Evolutionary conservation across 92 coral and sea anemone genomes (phyloP).

Genomic region (Bergia puertoricense): DNA sequence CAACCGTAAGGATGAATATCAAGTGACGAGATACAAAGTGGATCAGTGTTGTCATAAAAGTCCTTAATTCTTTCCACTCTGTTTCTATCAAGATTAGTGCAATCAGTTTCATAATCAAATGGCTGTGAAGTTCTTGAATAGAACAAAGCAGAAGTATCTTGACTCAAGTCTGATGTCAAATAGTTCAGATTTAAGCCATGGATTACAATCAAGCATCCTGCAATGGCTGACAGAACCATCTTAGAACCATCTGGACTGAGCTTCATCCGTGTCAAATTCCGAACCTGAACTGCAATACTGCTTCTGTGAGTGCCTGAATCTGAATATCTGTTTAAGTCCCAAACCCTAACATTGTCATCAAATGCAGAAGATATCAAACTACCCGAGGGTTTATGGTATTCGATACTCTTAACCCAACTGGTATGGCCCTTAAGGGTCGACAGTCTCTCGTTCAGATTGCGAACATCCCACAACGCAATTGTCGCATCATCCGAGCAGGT

Average conservation of each 20-base stretch:
- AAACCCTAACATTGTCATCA: constrained; percentile 87
- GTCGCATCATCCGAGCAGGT: constrained; percentile 94
- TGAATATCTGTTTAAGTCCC: constrained; percentile 81
- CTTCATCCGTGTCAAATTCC: constrained; percentile 85
- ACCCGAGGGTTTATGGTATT: constrained; percentile 66
- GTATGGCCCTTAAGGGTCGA: constrained; percentile 77
- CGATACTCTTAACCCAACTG: constrained; percentile 93
- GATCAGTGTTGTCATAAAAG: constrained; percentile 71
- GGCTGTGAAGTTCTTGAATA: constrained; percentile 28
- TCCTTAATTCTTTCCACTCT: constrained; percentile 70
- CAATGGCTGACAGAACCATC: constrained; percentile 79
- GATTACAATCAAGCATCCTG: constrained; percentile 72
- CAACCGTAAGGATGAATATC: constrained; percentile 95
- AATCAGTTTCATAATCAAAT: not conserved
- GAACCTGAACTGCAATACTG: constrained; percentile 47
- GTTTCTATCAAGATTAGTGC: constrained; percentile 60
- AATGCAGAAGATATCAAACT: constrained; percentile 86
- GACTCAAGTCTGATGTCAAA: constrained; percentile 56
- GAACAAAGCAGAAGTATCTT: constrained; percentile 56
- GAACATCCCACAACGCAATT: constrained; percentile 90
- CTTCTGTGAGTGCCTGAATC: constrained; percentile 50
- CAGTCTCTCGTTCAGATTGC: constrained; percentile 71
- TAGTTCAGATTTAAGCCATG: constrained; percentile 77
- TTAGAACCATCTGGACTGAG: constrained; percentile 82
- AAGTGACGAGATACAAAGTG: constrained; percentile 88